A percentile compares a stretch with the other conserved stretches of the same genome.
Evolutionary conservation across 2,113 vertebrate genomes (phyloP).

Genomic region (Thinocorus orbignyianus): DNA sequence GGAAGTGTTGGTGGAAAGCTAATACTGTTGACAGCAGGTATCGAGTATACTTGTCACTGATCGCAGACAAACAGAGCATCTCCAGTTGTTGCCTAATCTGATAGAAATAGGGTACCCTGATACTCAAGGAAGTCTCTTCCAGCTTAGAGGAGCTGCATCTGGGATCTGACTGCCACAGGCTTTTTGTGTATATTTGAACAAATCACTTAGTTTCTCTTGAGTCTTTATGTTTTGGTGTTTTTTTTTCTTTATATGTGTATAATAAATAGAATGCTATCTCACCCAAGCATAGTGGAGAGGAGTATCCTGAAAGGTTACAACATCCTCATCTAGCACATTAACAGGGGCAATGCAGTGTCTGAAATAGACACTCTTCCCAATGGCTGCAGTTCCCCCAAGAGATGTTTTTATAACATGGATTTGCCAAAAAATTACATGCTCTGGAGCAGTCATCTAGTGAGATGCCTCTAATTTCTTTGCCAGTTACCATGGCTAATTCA

Average conservation of each 20-base stretch:
- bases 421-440: not conserved
- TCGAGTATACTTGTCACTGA: not conserved
- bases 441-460: not conserved
- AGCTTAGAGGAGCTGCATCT: not conserved
- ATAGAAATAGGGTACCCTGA: fast-evolving
- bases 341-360: not conserved
- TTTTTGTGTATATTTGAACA: not conserved
- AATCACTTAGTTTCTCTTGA: not conserved
- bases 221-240: not conserved
- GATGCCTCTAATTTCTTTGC: conserved; percentile 6
- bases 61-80: not conserved
- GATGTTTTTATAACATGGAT: not conserved
- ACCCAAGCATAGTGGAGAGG: not conserved
- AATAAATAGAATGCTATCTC: not conserved
- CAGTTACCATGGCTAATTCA: conserved; percentile 19
- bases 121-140: not conserved
- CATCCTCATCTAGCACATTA: not conserved
- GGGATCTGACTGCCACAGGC: not conserved
- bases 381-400: not conserved
- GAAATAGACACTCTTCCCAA: not conserved
- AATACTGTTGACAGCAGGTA: not conserved
- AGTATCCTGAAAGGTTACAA: not conserved
- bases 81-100: not conserved
- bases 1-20: not conserved
- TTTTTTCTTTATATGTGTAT: not conserved